Percentiles rank a stretch among this genome's conserved stretches.
These are phyloP conservation scores for Stramonita haemastoma DNA, from an alignment of 2,888 invertebrate species.

Conservation along the genomic window DNA sequence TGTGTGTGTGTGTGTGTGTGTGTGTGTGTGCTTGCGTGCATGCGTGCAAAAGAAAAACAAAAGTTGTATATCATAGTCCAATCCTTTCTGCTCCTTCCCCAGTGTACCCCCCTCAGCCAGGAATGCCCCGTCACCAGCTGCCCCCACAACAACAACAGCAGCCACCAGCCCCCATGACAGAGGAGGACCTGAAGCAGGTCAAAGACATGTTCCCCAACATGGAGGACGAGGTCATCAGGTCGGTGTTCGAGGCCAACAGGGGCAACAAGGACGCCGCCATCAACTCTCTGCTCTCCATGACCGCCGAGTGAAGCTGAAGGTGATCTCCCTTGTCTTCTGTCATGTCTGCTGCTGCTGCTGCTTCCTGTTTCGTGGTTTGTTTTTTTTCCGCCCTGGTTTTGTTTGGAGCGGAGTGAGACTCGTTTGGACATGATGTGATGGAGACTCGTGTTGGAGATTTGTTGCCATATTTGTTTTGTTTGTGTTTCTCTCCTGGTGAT, in stretches of 20 bases:
- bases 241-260: slow-evolving; percentile 91
- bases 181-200: slow-evolving; percentile 80
- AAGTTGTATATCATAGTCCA: no score
- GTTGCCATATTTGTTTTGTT: no score
- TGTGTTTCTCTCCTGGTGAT: no score
- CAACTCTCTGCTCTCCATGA: slow-evolving; percentile 92
- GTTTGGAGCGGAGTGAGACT: background rate
- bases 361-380: background rate
- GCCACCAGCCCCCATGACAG: slow-evolving; percentile 70
- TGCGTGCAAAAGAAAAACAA: background rate
- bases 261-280: slow-evolving; percentile 94
- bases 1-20: background rate
- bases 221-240: slow-evolving; percentile 93
- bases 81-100: background rate
- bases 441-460: background rate
- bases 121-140: background rate
- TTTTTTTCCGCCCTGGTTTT: background rate
- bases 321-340: background rate
- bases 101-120: background rate
- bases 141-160: slow-evolving; percentile 26
- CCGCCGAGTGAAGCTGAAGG: slow-evolving; percentile 48
- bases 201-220: slow-evolving; percentile 98
- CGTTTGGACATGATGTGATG: background rate
- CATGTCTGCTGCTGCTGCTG: background rate
- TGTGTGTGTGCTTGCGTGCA: background rate